Conservation (phyloP, 2,113 vertebrate genomes). For the Nycticryphes semicollaris region DNA sequence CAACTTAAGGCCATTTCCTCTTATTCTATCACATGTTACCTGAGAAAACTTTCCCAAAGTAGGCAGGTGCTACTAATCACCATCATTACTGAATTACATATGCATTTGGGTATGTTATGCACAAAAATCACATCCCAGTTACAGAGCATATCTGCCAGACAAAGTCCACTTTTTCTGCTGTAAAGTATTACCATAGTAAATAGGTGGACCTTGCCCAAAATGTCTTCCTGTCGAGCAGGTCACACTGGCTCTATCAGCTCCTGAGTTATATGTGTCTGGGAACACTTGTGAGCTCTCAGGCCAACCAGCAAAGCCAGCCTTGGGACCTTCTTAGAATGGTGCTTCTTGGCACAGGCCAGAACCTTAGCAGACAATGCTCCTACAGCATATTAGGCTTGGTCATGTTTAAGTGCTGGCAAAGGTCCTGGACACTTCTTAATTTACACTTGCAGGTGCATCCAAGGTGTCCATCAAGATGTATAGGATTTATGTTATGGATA, state of each 20-base stretch:
- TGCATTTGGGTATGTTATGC: not conserved
- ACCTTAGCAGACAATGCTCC: not conserved
- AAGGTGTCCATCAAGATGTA: not conserved
- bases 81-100: not conserved
- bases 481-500: not conserved
- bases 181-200: not conserved
- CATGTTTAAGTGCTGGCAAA: not conserved
- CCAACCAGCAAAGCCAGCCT: not conserved
- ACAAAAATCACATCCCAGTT: not conserved
- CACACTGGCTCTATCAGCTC: not conserved
- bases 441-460: not conserved
- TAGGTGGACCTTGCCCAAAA: not conserved
- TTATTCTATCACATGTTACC: no score
- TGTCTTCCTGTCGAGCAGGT: not conserved
- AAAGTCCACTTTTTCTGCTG: not conserved
- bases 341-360: not conserved
- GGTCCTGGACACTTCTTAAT: not conserved
- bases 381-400: not conserved
- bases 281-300: not conserved
- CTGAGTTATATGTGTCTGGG: not conserved
- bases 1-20: no score
- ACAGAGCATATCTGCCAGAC: not conserved
- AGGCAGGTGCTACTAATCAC: fast-evolving
- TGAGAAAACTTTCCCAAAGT: not conserved
- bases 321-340: not conserved